Conservation (phyloP, 1,140 invertebrate genomes). For the Hormaphis cornu region DNA sequence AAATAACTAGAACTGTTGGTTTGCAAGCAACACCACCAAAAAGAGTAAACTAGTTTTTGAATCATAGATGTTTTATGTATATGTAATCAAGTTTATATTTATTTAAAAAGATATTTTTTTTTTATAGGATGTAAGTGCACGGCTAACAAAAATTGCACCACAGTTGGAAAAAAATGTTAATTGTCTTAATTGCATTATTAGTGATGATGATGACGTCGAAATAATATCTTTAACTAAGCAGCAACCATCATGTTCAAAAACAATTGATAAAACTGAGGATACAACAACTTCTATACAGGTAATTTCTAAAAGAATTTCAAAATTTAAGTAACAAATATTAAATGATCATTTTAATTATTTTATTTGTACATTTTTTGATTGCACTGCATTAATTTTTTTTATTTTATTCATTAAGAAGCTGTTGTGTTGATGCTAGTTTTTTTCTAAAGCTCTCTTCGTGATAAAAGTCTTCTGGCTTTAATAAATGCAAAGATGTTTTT, state of each 20-base stretch:
- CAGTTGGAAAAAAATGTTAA: background rate
- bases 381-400: too few species aligned
- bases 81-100: background rate
- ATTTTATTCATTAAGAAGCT: too few species aligned
- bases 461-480: too few species aligned
- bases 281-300: too few species aligned
- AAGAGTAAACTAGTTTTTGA: background rate
- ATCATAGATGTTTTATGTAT: background rate
- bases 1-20: slow-evolving; percentile 9
- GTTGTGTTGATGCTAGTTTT: too few species aligned
- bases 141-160: background rate
- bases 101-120: background rate
- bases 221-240: background rate
- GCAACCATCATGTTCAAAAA: background rate
- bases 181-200: background rate
- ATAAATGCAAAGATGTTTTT: too few species aligned
- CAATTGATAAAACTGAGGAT: background rate
- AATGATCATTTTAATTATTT: too few species aligned
- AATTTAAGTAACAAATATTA: too few species aligned
- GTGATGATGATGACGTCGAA: background rate
- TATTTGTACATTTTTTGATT: too few species aligned
- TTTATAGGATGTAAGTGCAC: background rate
- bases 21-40: background rate
- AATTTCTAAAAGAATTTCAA: too few species aligned
- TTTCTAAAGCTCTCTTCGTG: too few species aligned